Percentiles rank a stretch among this genome's conserved stretches.
Conservation (phyloP, 1,140 invertebrate genomes). For the Diachasma alloeum region DNA sequence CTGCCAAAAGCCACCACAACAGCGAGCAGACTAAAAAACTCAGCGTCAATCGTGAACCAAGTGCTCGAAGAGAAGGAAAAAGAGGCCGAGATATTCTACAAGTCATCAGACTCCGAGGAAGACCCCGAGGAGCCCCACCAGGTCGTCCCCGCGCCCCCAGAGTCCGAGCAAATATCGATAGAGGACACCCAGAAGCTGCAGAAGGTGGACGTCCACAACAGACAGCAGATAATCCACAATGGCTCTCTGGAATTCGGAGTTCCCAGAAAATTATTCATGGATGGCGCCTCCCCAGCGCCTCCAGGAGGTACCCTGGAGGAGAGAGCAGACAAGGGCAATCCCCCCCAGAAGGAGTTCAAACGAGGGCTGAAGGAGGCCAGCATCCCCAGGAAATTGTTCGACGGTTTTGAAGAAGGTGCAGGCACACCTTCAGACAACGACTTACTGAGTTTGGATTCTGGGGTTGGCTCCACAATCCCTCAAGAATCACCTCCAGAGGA, state of each 20-base stretch:
- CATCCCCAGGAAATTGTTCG: slow-evolving; percentile 24
- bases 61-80: slow-evolving; percentile 56
- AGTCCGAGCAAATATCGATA: slow-evolving; percentile 7
- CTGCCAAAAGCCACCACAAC: slow-evolving; percentile 51
- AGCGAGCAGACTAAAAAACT: slow-evolving; percentile 57
- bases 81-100: slow-evolving; percentile 58
- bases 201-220: slow-evolving; percentile 23
- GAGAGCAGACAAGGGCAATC: neutral
- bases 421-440: neutral
- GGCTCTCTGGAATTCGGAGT: slow-evolving; percentile 22
- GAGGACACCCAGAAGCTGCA: slow-evolving; percentile 33
- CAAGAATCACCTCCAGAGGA: neutral
- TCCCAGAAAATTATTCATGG: slow-evolving; percentile 40
- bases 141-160: neutral
- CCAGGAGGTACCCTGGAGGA: neutral
- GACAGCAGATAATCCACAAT: slow-evolving; percentile 36
- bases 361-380: slow-evolving; percentile 23
- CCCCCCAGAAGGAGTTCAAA: slow-evolving; percentile 1
- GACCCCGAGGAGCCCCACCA: slow-evolving; percentile 35
- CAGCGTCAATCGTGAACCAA: slow-evolving; percentile 52
- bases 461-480: neutral
- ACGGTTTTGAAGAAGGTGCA: neutral
- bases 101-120: slow-evolving; percentile 58
- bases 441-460: neutral
- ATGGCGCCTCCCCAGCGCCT: slow-evolving; percentile 3